These are phyloP conservation scores for Cheilosia scutellata DNA, from an alignment of 2,888 invertebrate species.

Conservation along the genomic window DNA sequence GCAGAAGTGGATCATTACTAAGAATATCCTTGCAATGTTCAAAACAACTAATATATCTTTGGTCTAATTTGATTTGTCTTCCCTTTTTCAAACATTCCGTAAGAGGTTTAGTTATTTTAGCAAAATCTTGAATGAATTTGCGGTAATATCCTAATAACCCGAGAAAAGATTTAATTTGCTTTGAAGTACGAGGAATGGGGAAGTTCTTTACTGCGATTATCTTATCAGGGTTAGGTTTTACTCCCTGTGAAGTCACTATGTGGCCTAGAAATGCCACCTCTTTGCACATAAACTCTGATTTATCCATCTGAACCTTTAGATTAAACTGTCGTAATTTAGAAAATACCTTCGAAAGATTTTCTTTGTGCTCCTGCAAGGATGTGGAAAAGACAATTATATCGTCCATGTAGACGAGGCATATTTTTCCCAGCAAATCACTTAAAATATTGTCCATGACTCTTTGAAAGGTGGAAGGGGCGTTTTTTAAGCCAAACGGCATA, in stretches of 20 bases:
- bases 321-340: conserved; percentile 3
- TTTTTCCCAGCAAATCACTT: no score
- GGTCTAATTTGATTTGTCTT: conserved; percentile 9
- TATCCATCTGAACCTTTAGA: conserved; percentile 17
- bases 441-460: not conserved
- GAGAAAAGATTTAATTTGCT: conserved; percentile 30
- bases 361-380: not conserved
- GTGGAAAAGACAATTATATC: conserved; percentile 4
- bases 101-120: conserved; percentile 35
- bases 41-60: conserved; percentile 15
- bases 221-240: conserved; percentile 36
- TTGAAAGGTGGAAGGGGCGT: not conserved
- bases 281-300: conserved; percentile 16
- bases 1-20: conserved; percentile 23
- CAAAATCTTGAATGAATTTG: conserved; percentile 46
- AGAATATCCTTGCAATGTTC: conserved; percentile 32
- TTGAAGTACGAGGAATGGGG: conserved; percentile 37
- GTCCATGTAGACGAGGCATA: not conserved
- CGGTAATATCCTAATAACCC: conserved; percentile 45
- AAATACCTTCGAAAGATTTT: conserved; percentile 6
- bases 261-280: conserved; percentile 19
- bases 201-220: conserved; percentile 32
- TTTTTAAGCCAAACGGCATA: conserved; percentile 10
- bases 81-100: conserved; percentile 21
- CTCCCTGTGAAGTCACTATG: conserved; percentile 14